Conservation (phyloP, 2,797 vertebrate species). For the Liasis olivaceus region DNA sequence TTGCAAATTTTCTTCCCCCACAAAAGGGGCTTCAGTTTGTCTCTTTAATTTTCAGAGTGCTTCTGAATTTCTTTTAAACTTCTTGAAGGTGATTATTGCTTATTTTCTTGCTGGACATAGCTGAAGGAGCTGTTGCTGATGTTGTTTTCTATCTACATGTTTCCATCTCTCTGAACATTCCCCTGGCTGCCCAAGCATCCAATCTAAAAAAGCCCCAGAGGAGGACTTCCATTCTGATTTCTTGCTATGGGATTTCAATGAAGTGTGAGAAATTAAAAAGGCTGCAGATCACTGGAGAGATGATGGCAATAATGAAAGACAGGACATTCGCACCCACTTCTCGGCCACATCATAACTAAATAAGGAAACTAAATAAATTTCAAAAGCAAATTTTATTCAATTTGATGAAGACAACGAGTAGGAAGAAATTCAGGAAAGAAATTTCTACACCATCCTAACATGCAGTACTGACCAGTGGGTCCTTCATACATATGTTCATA, state of each 20-base stretch:
- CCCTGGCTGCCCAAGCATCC: neutral
- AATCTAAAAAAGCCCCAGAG: neutral
- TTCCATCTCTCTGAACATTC: neutral
- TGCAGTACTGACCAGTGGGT: neutral
- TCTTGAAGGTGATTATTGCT: neutral
- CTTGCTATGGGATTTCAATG: neutral
- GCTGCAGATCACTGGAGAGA: too few relatives aligned
- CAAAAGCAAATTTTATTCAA: neutral
- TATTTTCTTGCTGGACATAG: neutral
- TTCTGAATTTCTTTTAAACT: neutral
- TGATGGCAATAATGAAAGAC: too few relatives aligned
- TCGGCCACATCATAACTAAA: too few relatives aligned
- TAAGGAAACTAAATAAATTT: neutral
- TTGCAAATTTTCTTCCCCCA: neutral
- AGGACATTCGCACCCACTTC: too few relatives aligned
- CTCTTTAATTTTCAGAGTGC: neutral
- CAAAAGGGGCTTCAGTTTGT: neutral
- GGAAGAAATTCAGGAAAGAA: neutral
- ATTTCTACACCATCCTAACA: neutral
- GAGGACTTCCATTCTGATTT: neutral
- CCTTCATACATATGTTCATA: neutral
- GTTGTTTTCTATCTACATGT: neutral
- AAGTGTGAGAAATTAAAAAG: neutral
- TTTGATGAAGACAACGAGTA: neutral
- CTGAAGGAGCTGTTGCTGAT: neutral